Base-by-base conservation (phyloP, 2,113 vertebrate genomes). In the Tringa solitaria region DNA sequence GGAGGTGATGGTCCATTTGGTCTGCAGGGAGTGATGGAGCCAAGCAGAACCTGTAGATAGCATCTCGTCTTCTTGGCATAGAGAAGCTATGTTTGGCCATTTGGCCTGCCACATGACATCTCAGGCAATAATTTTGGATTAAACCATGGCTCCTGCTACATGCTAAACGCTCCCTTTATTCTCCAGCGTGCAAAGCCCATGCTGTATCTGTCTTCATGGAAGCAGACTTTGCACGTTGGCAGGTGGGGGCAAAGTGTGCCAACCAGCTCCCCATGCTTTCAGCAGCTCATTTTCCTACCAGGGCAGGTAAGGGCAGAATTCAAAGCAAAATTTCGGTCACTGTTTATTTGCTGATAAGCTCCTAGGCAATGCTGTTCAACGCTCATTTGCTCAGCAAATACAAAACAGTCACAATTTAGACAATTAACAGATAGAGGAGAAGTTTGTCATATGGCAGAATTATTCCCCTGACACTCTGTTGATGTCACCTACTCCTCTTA, bases 161-260 rank as follows among this genome's bases (percentile, higher is more conserved):
- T 84, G 37, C 32, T 65, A 61, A 90, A 65, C 0, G 14, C 17
- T 84, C 14, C 18, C 54, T 89, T 74, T 82, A 23, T 89, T 89
- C 43, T 92, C 35, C 57, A 75, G 57, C 0, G 0, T 2, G 6
- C 43, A 43, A 30, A 39, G 57, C 30, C 53, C 9, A 0, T 45
- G 19, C 41, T 69, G 6, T 76, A 53, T 64, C 18, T 64, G 48
- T 48, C 45, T 75, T 82, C 12, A 5, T 46, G 75, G 23, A 74
- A 73, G 75, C 43, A 69, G 70, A 57, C 32, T 87, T 68, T 10
- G 17, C 65, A 85, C 1, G 0, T 73, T 73, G 63, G 20, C 54
- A 80, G 59, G 10, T 73, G 35, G 45, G 61, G 24, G 9, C 12
- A 24, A 81, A 28, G 30, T 8, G 4, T 89, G 65, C 80, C 48